Base-by-base conservation (phyloP, 1,140 invertebrate species). In the Tachypleus tridentatus region DNA sequence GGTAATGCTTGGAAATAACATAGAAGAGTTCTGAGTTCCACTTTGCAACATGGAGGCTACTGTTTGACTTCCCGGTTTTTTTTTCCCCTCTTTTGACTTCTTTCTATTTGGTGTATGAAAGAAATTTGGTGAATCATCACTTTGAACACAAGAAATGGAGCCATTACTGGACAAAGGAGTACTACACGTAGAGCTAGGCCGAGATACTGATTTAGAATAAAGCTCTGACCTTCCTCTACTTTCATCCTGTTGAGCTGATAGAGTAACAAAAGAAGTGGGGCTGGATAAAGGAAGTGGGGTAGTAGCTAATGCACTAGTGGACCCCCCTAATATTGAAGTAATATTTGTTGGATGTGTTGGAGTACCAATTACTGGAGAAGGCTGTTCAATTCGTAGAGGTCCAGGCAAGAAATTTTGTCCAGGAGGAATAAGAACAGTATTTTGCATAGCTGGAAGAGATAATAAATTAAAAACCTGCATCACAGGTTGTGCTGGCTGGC, bases 11-110 rank as follows among this genome's bases (percentile, higher is more conserved):
- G 67, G 49, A 57, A 64, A 60, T 51, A 59, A 7, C 50, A 56
- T 52, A 49, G 64, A 60, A 50, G 65, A 66, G 49, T 83, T 83
- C 7, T 82, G 83, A 0, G 84, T 83, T 0, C 85, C 84, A 52
- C 86, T 85, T 69, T 88, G 86, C 49, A 89, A 72, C 79, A 88
- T 87, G 3, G 84, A 86, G 4, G 86, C 85, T 3, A 87, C 85
- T 4, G 85, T 87, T 69, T 86, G 82, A 3, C 82, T 79, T 67
- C 83, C 81, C 49, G 77, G 78, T 76, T 89, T 89, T 63, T 87
- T 81, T 70, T 88, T 89, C 72, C 88, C 88, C 57, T 68, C 70
- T 47, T 57, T 81, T 82, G 63, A 83, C 83, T 72, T 87, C 87
- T 71, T 82, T 80, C 51, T 70, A 76, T 29, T 29, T 29, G 29